Evolutionary conservation across 2,113 vertebrate genomes (phyloP), one percentile per base, ranked within the genome.

Genomic region (Corvus hawaiiensis): DNA sequence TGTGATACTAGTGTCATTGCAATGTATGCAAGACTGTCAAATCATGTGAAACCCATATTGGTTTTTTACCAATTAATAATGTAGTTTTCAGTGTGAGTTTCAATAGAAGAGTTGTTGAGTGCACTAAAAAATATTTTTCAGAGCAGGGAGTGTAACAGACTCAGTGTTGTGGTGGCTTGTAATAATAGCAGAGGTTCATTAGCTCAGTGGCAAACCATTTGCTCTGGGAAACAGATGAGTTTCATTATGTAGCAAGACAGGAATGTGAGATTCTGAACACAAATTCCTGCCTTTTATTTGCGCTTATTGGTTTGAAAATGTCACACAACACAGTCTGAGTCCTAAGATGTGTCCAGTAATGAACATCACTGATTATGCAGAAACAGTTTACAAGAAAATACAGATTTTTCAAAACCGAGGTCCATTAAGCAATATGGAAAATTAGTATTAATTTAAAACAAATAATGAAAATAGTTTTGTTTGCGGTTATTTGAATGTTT

Each of bases 251-350:
- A 92, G 81, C 67, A 56, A 69, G 89, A 88, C 46, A 74, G 77
- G 85, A 92, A 91, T 86, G 83, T 59, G 81, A 87, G 67, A 66
- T 67, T 82, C 72, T 84, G 82, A 94, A 92, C 78, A 75, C 79
- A 92, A 94, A 96, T 93, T 94, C 93, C 87, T 59, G 48, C 74
- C 92, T 95, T 97, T 92, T 80, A 89, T 92, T 92, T 94, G 49
- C 59, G 79, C 79, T 90, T 77, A 88, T 87, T 78, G 76, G 56
- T 76, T 89, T 80, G 77, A 89, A 90, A 96, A 61, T 4, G 37
- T 69, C 10, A 11, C 69, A 74, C 59, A 94, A 49, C 51, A 68
- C 8, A 72, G 63, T 46, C 69, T 64, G 44, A 77, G 30, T 89
- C 35, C 81, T 56, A n/a, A 66, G 49, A 72, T 56, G 52, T 61